Evolutionary conservation across 2,888 invertebrate species (phyloP).

Genomic region (Drosophila dives): DNA sequence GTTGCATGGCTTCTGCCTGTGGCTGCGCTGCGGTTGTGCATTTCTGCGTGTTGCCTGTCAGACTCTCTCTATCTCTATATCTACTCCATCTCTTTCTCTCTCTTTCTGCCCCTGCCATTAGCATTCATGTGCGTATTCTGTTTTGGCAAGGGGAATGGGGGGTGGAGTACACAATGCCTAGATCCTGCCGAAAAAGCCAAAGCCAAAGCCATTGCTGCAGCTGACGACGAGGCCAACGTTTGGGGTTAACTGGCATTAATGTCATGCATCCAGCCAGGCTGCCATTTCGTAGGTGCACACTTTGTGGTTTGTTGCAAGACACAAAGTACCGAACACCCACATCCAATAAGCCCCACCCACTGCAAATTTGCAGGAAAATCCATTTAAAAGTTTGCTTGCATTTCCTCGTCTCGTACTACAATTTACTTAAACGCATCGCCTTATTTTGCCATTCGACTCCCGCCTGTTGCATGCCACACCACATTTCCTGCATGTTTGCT

Average conservation of each 20-base stretch:
- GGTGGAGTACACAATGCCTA: conserved; percentile 5
- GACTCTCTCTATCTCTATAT: background rate
- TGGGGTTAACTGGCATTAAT: conserved; percentile 81
- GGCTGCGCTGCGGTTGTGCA: conserved; percentile 73
- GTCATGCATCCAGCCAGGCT: conserved; percentile 71
- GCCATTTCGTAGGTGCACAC: conserved; percentile 65
- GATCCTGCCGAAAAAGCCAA: conserved; percentile 62
- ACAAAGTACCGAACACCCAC: background rate
- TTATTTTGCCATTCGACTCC: conserved; percentile 23
- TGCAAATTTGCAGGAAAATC: conserved; percentile 67
- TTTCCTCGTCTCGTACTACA: conserved; percentile 42
- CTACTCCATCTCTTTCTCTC: background rate
- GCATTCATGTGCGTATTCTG: conserved; percentile 71
- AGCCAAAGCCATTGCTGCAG: conserved; percentile 69
- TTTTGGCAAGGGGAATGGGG: background rate
- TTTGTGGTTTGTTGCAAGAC: conserved; percentile 61
- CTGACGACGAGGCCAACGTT: conserved; percentile 69
- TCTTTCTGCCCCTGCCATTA: conserved; percentile 53
- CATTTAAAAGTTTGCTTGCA: conserved; percentile 63
- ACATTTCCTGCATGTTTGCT: conserved; percentile 15
- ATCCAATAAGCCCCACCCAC: conserved; percentile 32
- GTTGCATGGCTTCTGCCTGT: conserved; percentile 57
- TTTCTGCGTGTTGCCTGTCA: conserved; percentile 74
- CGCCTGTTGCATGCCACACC: conserved; percentile 54
- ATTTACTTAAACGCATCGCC: conserved; percentile 43